Percentiles rank a stretch among this genome's conserved stretches.
phyloP scores from a whole-genome alignment of 2,888 invertebrate species.

The Papilio gigon region DNA sequence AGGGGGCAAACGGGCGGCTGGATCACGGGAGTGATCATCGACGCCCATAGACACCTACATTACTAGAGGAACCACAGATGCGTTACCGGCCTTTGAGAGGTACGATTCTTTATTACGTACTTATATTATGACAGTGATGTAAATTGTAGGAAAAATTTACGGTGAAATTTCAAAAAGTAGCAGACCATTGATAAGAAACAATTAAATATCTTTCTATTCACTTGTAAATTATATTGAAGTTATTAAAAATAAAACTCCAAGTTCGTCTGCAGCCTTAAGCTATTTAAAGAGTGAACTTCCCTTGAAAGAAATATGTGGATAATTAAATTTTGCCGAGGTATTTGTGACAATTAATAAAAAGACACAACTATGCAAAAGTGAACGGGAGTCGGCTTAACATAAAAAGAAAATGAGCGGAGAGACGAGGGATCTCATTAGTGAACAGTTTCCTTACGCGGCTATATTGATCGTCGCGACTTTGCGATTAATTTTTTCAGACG shows the following conservation, averaged over 20 bases:
- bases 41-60: no score
- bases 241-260: constrained; percentile 1
- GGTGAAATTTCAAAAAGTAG: no score
- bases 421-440: constrained; percentile 40
- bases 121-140: no score
- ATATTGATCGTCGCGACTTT: constrained; percentile 29
- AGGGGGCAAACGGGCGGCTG: no score
- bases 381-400: constrained; percentile 22
- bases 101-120: no score
- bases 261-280: constrained; percentile 18
- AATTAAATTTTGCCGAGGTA: constrained; percentile 15
- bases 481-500: not conserved
- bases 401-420: constrained; percentile 37
- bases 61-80: no score
- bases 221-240: constrained; percentile 1
- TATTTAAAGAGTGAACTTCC: constrained; percentile 11
- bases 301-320: constrained; percentile 13
- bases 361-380: constrained; percentile 22
- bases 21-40: no score
- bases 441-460: constrained; percentile 38
- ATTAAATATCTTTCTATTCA: not conserved
- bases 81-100: no score
- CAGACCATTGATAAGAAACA: not conserved
- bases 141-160: no score
- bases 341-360: constrained; percentile 24